Percentiles rank a stretch among this genome's conserved stretches.
These are phyloP conservation scores for Drosophila punjabiensis DNA, from an alignment of 1,140 invertebrate species.

Conservation along the genomic window DNA sequence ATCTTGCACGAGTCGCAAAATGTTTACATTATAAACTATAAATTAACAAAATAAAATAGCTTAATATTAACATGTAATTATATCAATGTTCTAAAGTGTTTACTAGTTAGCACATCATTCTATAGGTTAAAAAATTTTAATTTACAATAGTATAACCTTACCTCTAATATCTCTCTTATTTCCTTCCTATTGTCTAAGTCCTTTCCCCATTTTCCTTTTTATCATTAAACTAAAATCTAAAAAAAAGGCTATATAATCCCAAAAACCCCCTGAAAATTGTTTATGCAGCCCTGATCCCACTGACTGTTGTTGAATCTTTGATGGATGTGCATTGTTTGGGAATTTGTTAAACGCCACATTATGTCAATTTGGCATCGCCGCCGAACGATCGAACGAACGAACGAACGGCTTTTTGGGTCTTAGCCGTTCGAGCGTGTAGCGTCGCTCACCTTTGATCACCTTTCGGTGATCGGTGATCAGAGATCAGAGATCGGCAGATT, in stretches of 20 bases:
- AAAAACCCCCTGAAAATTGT: background rate
- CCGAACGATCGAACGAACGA: background rate
- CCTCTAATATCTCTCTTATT: background rate
- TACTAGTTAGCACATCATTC: background rate
- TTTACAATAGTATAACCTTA: background rate
- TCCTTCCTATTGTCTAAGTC: background rate
- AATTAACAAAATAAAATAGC: too few relatives aligned
- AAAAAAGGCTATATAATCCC: background rate
- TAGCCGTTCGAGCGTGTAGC: background rate
- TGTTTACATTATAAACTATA: too few relatives aligned
- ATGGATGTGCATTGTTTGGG: conserved; percentile 63
- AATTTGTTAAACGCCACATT: conserved; percentile 84
- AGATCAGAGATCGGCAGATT: conserved; percentile 35
- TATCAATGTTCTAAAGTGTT: background rate
- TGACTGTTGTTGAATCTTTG: conserved; percentile 18
- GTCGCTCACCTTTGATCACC: conserved; percentile 52
- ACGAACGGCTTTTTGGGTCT: background rate
- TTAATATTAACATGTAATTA: too few relatives aligned
- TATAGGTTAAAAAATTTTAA: background rate
- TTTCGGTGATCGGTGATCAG: conserved; percentile 26
- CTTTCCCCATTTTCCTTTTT: background rate
- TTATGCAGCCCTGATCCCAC: conserved; percentile 25
- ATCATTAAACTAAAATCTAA: background rate
- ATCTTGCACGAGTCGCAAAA: too few relatives aligned
- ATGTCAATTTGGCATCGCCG: conserved; percentile 78